Base-by-base conservation (phyloP, 1,140 invertebrate species). In the Solenopsis invicta region DNA sequence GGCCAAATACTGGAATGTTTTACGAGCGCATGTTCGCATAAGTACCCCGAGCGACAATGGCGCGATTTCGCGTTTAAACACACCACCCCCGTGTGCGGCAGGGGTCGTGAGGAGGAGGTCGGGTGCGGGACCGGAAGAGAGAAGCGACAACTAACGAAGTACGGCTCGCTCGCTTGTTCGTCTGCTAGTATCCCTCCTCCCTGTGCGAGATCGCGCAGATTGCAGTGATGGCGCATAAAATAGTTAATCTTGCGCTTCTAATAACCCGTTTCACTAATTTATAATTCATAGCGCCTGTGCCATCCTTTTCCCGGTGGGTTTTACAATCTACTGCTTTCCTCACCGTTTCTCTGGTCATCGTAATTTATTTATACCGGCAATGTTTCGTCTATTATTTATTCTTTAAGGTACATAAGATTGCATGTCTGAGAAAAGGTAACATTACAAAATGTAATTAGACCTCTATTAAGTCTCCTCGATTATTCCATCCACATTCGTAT, bases 1-100 rank as follows among this genome's bases (percentile, higher is more conserved):
- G 64, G 66, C 72, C 87, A 86, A 88, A 88, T 81, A 88, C 72
- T 13, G 64, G 48, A 72, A 41, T 84, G 87, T 88, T 88, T 88
- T 88, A 88, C 61, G 82, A 86, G 87, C 72, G 80, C 86, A 41
- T 85, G 81, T 87, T 87, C 81, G 86, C 72, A 77, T 76, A 88
- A 88, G 87, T 88, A 77, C 72, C 74, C 48, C 16, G 72, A 45
- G 52, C 56, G 82, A 86, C 86, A 87, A 75, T 54, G 61, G 78
- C 34, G 72, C 82, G 72, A 77, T 86, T 72, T 85, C 50, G 67
- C 78, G 66, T 88, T 86, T 85, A 61, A 82, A 87, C 74, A 71
- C 48, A 34, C 50, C 64, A 21, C 12, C 24, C 77, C n/a, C 45
- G 76, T 37, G 16, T 21, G 34, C 52, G 24, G 67, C 52, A 13